phyloP scores from a whole-genome alignment of 2,797 vertebrate species.

The Semotilus atromaculatus region DNA sequence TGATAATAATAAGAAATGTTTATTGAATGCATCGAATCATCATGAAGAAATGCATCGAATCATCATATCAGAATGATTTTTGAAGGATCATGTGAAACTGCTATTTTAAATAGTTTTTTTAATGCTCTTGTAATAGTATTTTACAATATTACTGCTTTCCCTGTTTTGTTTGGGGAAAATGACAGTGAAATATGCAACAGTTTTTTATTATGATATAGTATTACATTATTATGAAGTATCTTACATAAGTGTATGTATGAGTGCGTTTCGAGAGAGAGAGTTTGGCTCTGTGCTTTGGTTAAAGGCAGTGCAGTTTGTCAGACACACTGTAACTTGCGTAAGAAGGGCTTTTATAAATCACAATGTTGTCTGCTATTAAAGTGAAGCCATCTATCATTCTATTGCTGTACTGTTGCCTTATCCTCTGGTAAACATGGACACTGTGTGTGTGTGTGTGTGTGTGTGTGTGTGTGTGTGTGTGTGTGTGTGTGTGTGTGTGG shows the following conservation, averaged over 20 bases:
- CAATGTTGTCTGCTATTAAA: conserved; percentile 48
- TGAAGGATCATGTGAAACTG: not conserved
- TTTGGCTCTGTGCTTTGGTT: conserved; percentile 8
- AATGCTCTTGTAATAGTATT: not conserved
- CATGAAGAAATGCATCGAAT: too few species aligned
- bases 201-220: conserved; percentile 1
- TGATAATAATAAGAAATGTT: not conserved
- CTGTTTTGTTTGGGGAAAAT: not conserved
- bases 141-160: not conserved
- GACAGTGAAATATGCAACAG: not conserved
- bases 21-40: not conserved
- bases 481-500: conserved; percentile 18
- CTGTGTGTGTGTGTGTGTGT: conserved; percentile 26
- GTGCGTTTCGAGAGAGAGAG: not conserved
- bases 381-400: conserved; percentile 47
- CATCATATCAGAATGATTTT: not conserved
- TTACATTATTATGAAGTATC: not conserved
- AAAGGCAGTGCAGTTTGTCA: conserved; percentile 28
- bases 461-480: conserved; percentile 18
- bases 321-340: conserved; percentile 46
- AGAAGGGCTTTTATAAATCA: conserved; percentile 32
- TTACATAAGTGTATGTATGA: conserved; percentile 36
- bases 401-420: conserved; percentile 47
- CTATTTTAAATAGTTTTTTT: not conserved
- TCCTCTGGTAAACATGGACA: conserved; percentile 54